These are phyloP conservation scores for Meles meles DNA, from an alignment of 2,113 vertebrate genomes.

Conservation along the genomic window DNA sequence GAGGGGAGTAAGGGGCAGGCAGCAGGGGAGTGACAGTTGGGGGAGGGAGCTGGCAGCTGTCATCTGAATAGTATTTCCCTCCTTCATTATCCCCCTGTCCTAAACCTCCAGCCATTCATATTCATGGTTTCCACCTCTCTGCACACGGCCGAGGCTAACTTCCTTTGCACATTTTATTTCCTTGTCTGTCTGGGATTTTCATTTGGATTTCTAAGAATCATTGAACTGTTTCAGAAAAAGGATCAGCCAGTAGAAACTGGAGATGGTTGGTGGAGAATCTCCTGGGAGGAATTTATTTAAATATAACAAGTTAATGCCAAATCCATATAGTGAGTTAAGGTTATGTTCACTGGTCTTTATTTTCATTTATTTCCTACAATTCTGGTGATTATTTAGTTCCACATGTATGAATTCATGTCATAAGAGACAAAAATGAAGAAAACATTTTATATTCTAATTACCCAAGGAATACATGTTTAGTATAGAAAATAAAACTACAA, in stretches of 20 bases:
- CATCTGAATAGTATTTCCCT: conserved; percentile 41
- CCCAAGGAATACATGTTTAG: not conserved
- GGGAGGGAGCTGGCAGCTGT: conserved; percentile 47
- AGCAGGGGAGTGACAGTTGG: not conserved
- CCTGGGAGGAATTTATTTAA: conserved; percentile 34
- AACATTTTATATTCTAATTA: conserved; percentile 3
- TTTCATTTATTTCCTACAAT: not conserved
- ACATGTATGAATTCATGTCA: not conserved
- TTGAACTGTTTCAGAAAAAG: conserved; percentile 29
- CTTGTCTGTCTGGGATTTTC: conserved; percentile 7
- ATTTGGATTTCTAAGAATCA: not conserved
- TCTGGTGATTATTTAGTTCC: not conserved
- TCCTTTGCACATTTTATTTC: conserved; percentile 18
- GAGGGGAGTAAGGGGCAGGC: not conserved
- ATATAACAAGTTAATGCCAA: conserved; percentile 18
- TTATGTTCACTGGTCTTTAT: not conserved
- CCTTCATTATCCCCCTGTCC: not conserved
- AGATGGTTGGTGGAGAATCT: conserved; percentile 9
- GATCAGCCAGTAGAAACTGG: conserved; percentile 14
- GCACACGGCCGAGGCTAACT: not conserved
- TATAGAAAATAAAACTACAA: not conserved
- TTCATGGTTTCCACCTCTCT: conserved; percentile 11
- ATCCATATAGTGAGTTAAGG: conserved; percentile 17
- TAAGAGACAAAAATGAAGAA: conserved; percentile 13
- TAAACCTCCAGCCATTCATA: conserved; percentile 2